Percentiles rank a stretch among this genome's conserved stretches.
phyloP scores from a whole-genome alignment of 1,140 invertebrate genomes.

The Macrotrachela quadricornifera region DNA sequence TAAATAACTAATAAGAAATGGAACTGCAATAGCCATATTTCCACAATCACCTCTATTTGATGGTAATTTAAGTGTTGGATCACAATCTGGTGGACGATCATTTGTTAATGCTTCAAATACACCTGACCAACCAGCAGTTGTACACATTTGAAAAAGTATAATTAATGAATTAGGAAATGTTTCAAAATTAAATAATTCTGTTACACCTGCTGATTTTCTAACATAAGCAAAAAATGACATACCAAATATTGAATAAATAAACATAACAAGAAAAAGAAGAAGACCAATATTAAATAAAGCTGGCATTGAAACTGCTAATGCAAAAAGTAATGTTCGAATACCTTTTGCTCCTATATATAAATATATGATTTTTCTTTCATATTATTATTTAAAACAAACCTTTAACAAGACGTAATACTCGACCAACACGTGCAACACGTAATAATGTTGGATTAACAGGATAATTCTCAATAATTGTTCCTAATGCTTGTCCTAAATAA shows the following conservation, averaged over 20 bases:
- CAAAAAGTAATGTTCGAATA: slow-evolving; percentile 82
- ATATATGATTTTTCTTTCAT: neutral
- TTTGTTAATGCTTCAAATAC: slow-evolving; percentile 86
- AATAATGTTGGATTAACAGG: slow-evolving; percentile 88
- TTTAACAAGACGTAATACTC: slow-evolving; percentile 84
- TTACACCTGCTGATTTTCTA: slow-evolving; percentile 68
- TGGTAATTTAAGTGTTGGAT: slow-evolving; percentile 38
- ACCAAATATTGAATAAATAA: slow-evolving; percentile 94
- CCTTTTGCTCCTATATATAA: slow-evolving; percentile 49
- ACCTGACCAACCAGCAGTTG: slow-evolving; percentile 86
- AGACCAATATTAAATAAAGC: slow-evolving; percentile 96
- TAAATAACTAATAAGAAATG: slow-evolving; percentile 77
- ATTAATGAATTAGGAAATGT: slow-evolving; percentile 97
- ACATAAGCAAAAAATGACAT: slow-evolving; percentile 99
- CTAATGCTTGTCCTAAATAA: slow-evolving; percentile 62
- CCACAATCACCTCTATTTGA: slow-evolving; percentile 71
- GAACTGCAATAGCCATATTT: slow-evolving; percentile 68
- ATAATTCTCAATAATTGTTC: slow-evolving; percentile 86
- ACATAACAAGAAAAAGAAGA: slow-evolving; percentile 89
- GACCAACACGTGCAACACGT: slow-evolving; percentile 84
- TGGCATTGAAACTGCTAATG: slow-evolving; percentile 85
- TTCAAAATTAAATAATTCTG: slow-evolving; percentile 92
- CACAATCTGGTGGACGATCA: slow-evolving; percentile 52
- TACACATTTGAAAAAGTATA: slow-evolving; percentile 90
- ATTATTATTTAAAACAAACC: slow-evolving; percentile 26